Percentiles rank a stretch among this genome's conserved stretches.
phyloP scores from a whole-genome alignment of 2,113 vertebrate genomes.

The Trochalopteron elliotii region DNA sequence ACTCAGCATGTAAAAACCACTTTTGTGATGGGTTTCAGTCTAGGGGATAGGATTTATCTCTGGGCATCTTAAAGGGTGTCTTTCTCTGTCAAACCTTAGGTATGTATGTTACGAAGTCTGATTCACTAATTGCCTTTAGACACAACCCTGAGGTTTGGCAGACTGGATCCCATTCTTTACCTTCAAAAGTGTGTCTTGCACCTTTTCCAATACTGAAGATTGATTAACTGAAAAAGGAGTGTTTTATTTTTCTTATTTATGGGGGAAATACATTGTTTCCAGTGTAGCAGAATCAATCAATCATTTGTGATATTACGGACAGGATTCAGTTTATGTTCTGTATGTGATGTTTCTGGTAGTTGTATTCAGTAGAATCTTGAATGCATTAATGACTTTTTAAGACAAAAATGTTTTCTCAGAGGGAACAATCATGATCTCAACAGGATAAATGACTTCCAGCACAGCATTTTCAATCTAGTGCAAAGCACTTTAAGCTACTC shows the following conservation, averaged over 20 bases:
- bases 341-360: not conserved
- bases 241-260: not conserved
- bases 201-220: not conserved
- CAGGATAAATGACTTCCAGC: slow-evolving; percentile 14
- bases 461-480: not conserved
- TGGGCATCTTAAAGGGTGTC: not conserved
- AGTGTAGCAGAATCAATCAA: not conserved
- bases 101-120: not conserved
- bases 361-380: slow-evolving; percentile 30
- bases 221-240: not conserved
- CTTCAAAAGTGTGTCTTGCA: not conserved
- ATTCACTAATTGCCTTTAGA: not conserved
- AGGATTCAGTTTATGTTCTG: not conserved
- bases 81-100: not conserved
- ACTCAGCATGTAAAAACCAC: not conserved
- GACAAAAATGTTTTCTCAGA: slow-evolving; percentile 31
- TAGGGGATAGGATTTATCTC: not conserved
- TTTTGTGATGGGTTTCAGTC: not conserved
- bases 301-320: not conserved
- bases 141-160: not conserved
- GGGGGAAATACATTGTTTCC: not conserved
- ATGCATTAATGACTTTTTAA: slow-evolving; percentile 25
- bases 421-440: slow-evolving; percentile 18
- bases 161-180: not conserved
- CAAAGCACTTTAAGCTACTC: not conserved